phyloP scores from a whole-genome alignment of 2,888 invertebrate genomes.

The Eumerus sabulonum region DNA sequence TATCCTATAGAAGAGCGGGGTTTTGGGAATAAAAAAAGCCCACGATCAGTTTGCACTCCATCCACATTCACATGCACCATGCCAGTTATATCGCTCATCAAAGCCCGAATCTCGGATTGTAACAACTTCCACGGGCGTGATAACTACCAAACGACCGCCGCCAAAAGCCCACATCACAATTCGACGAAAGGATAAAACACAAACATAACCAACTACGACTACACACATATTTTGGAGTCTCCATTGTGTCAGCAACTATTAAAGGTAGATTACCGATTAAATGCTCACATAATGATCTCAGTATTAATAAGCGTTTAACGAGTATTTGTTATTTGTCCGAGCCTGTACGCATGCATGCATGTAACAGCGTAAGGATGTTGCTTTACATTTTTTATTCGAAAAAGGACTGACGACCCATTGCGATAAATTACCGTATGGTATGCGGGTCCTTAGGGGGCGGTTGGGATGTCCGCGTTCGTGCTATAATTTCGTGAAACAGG shows the following conservation, averaged over 20 bases:
- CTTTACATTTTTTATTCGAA: constrained; percentile 53
- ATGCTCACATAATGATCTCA: constrained; percentile 50
- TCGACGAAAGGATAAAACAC: constrained; percentile 15
- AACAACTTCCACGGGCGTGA: too few species aligned
- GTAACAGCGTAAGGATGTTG: neutral
- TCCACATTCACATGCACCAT: too few species aligned
- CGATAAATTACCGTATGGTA: constrained; percentile 47
- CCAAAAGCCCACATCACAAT: too few species aligned
- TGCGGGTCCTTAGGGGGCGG: constrained; percentile 5
- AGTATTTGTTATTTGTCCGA: constrained; percentile 22
- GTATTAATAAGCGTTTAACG: constrained; percentile 62
- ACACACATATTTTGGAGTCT: constrained; percentile 36
- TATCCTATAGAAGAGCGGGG: too few species aligned
- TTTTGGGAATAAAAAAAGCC: too few species aligned
- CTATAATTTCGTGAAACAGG: constrained; percentile 48
- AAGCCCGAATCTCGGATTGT: too few species aligned
- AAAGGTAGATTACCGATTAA: constrained; percentile 51
- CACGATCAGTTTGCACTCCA: too few species aligned
- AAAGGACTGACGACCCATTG: constrained; percentile 43
- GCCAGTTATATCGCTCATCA: too few species aligned
- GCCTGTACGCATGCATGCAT: constrained; percentile 7
- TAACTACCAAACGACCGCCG: too few species aligned
- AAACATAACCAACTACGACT: constrained; percentile 45
- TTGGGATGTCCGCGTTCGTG: neutral
- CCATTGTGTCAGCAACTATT: constrained; percentile 46